phyloP scores from a whole-genome alignment of 2,888 invertebrate species.

The Temnothorax ravouxi region DNA sequence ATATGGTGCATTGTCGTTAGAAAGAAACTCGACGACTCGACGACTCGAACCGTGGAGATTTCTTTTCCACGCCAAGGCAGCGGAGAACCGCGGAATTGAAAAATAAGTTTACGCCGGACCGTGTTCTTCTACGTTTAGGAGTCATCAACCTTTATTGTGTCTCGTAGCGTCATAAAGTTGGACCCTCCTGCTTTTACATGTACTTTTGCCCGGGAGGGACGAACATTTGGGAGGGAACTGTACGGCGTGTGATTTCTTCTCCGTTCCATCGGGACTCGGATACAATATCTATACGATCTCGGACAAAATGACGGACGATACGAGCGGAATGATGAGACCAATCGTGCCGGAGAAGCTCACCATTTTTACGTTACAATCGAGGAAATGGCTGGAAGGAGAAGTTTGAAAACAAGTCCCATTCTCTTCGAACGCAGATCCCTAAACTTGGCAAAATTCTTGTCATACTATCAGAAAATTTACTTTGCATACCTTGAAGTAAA shows the following conservation, averaged over 20 bases:
- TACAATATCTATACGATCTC: constrained; percentile 50
- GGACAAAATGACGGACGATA: constrained; percentile 55
- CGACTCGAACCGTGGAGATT: constrained; percentile 5
- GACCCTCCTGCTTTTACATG: constrained; percentile 25
- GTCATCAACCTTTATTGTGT: constrained; percentile 70
- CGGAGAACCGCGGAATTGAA: constrained; percentile 68
- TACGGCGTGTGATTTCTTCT: constrained; percentile 59
- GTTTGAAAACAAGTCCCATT: constrained; percentile 36
- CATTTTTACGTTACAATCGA: constrained; percentile 44
- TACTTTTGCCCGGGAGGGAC: constrained; percentile 35
- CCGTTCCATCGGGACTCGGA: constrained; percentile 55
- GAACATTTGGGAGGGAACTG: constrained; percentile 36
- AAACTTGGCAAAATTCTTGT: neutral
- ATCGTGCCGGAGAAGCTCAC: constrained; percentile 45
- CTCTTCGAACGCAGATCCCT: constrained; percentile 3
- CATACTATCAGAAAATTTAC: neutral
- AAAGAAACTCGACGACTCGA: neutral
- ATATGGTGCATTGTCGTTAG: constrained; percentile 19
- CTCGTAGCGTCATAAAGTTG: constrained; percentile 64
- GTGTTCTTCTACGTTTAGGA: constrained; percentile 64
- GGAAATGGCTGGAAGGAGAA: constrained; percentile 3
- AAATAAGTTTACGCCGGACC: constrained; percentile 71
- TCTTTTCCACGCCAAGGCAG: neutral
- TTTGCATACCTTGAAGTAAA: constrained; percentile 21
- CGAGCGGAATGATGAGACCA: constrained; percentile 58